Evolutionary conservation across 2,888 invertebrate species (phyloP), one percentile per base, ranked within the genome.

Genomic region (Lysandra coridon): DNA sequence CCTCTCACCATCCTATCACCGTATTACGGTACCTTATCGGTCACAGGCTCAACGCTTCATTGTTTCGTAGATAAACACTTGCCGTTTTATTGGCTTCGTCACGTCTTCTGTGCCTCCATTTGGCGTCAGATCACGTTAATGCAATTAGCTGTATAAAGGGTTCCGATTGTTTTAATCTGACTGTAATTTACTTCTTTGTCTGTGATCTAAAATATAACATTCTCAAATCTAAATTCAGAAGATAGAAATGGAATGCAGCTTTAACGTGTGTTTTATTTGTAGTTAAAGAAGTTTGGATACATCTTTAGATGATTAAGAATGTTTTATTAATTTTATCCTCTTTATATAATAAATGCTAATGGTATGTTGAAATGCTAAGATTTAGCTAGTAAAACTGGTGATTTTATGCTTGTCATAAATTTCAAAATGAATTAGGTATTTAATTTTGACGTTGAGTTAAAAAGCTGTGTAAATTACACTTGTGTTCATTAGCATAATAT

Each of bases 21-120:
- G 80, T 53, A 74, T 74, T 53, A 44, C 79, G 79, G 76, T 76
- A 76, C 57, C 30, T 86, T 86, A 86, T 86, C 85, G 81, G 85
- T 83, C 85, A 84, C 79, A 10, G 77, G 78, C 80, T 80, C 79
- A 80, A 81, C 82, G 80, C 75, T 75, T 69, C 82, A 79, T 82
- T 82, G 81, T 82, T 82, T 69, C 14, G 60, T 73, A 81, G 78
- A 79, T 60, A 78, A 62, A 79, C 79, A 82, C 80, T 81, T 81
- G 80, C 80, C 57, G 53, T 77, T 81, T 81, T 80, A 82, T 80
- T 73, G 79, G 62, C 53, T 78, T 79, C 80, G 80, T 78, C 79
- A 80, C 78, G 53, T 76, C 57, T 57, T 49, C 49, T 75, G 75
- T 75, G 75, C 49, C 23, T 75, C 7, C 49, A 23, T 75, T 75